A percentile compares a stretch with the other conserved stretches of the same genome.
Evolutionary conservation across 2,797 vertebrate genomes (phyloP).

Genomic region (Hirundo rustica): DNA sequence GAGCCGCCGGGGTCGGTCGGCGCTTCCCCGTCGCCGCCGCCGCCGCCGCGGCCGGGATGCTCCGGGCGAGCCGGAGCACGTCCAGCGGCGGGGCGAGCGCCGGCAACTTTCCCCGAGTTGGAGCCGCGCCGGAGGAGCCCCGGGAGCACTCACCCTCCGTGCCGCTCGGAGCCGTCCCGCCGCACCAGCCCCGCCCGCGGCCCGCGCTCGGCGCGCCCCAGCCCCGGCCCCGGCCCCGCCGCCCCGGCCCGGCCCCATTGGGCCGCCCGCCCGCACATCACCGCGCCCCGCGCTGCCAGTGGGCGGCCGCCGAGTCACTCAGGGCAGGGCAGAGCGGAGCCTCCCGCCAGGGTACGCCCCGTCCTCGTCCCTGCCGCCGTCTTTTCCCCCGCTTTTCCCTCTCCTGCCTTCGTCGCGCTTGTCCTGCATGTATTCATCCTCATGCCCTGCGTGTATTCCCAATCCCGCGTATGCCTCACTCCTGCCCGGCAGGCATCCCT

Average conservation of each 20-base stretch:
- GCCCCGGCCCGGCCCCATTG: slow-evolving; percentile 11
- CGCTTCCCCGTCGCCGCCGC: neutral
- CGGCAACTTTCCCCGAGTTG: neutral
- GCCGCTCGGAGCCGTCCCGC: neutral
- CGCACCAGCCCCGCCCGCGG: neutral
- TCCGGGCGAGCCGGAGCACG: neutral
- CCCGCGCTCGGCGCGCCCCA: neutral
- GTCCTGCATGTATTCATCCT: fast-evolving
- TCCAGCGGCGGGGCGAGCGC: neutral
- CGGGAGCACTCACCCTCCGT: neutral
- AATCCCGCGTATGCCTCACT: fast-evolving
- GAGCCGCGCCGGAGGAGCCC: neutral
- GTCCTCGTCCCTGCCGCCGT: neutral
- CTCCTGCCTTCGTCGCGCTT: neutral
- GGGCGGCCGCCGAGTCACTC: neutral
- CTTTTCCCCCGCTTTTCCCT: fast-evolving
- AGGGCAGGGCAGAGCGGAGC: neutral
- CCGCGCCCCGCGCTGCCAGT: neutral
- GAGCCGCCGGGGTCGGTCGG: neutral
- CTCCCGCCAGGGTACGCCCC: neutral
- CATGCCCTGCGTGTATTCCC: neutral
- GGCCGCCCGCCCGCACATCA: neutral
- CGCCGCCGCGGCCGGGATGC: neutral
- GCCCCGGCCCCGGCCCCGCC: neutral
- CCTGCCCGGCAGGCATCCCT: neutral